Conservation (phyloP, 2,113 vertebrate species). For the Nycticorax nycticorax region DNA sequence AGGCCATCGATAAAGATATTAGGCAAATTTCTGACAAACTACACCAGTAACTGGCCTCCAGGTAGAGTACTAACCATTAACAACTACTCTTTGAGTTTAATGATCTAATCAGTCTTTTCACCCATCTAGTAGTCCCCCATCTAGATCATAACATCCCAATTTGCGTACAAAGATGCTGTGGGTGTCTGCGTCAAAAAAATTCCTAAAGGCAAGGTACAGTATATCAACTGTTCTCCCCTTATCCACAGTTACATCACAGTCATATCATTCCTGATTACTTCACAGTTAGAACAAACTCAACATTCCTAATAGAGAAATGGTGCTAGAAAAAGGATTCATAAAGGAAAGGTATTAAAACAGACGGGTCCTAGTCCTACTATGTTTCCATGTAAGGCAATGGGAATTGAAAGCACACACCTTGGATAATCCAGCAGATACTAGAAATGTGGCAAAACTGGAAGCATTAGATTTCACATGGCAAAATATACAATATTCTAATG, state of each 20-base stretch:
- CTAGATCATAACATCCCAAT: neutral
- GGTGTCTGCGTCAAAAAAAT: neutral
- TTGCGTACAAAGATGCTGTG: neutral
- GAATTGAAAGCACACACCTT: neutral
- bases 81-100: neutral
- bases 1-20: neutral
- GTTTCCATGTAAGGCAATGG: neutral
- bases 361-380: neutral
- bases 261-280: neutral
- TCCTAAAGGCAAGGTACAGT: neutral
- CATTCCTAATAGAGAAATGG: neutral
- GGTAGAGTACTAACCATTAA: neutral
- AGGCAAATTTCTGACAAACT: neutral
- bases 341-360: neutral
- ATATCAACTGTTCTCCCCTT: neutral
- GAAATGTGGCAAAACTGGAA: neutral
- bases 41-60: neutral
- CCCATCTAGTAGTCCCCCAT: neutral
- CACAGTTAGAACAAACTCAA: neutral
- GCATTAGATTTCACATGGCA: neutral
- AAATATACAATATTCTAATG: neutral
- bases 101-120: neutral
- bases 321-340: neutral
- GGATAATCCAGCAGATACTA: neutral
- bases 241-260: neutral